These are phyloP conservation scores for Azorinus chamasolen DNA, from an alignment of 2,888 invertebrate species.

Conservation along the genomic window DNA sequence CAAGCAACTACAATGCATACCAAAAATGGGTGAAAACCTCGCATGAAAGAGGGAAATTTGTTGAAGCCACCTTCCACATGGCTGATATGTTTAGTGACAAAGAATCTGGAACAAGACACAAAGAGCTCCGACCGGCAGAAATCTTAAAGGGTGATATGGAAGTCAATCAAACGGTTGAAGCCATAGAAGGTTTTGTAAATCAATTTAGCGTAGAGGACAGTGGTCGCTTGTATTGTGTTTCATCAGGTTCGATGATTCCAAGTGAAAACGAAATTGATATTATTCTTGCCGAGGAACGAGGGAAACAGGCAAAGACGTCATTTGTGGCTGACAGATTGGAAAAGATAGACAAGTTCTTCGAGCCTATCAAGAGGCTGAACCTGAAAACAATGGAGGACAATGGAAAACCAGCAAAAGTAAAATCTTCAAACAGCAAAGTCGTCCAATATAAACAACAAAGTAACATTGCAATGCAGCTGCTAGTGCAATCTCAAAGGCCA, in stretches of 20 bases:
- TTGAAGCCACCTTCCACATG: slow-evolving; percentile 16
- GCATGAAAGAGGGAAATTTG: slow-evolving; percentile 1
- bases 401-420: background rate
- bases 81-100: slow-evolving; percentile 16
- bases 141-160: no score
- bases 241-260: slow-evolving; percentile 17
- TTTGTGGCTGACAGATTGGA: slow-evolving; percentile 14
- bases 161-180: no score
- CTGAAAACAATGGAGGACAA: no score
- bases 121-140: no score
- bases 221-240: slow-evolving; percentile 24
- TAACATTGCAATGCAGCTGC: background rate
- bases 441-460: slow-evolving; percentile 19
- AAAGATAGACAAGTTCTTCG: background rate
- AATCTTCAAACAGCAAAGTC: slow-evolving; percentile 9
- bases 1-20: slow-evolving; percentile 45
- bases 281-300: slow-evolving; percentile 12
- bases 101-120: background rate
- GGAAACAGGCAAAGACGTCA: slow-evolving; percentile 17
- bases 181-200: no score
- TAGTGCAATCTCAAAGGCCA: background rate
- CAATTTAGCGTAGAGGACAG: background rate
- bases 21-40: no score
- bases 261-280: slow-evolving; percentile 1
- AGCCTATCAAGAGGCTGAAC: no score